Evolutionary conservation across 1,140 invertebrate genomes (phyloP).

Genomic region (Musca domestica): DNA sequence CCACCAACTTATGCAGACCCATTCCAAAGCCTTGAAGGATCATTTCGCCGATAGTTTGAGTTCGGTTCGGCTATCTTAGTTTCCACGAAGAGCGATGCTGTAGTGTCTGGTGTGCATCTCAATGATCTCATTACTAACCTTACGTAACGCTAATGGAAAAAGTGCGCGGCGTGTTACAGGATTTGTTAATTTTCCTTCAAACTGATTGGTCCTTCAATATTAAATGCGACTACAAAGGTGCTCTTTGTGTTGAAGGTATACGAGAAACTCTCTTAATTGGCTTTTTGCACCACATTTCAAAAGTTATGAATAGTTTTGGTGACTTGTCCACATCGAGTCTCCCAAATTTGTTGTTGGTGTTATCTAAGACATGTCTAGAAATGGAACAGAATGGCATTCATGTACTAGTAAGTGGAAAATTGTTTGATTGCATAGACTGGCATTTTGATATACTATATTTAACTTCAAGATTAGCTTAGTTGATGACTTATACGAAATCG

Average conservation of each 20-base stretch:
- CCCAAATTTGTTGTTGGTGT: conserved; percentile 78
- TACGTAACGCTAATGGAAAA: conserved; percentile 83
- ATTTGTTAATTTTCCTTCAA: conserved; percentile 86
- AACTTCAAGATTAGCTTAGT: conserved; percentile 39
- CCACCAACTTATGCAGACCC: conserved; percentile 65
- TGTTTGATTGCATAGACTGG: not conserved
- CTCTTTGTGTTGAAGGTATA: conserved; percentile 76
- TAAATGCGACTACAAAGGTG: conserved; percentile 77
- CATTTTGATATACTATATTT: not conserved
- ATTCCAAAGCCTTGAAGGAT: conserved; percentile 65
- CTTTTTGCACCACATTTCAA: conserved; percentile 48
- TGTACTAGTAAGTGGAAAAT: conserved; percentile 34
- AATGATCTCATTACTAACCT: conserved; percentile 76
- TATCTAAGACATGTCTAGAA: conserved; percentile 92
- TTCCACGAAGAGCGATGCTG: conserved; percentile 64
- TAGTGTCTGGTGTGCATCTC: conserved; percentile 54
- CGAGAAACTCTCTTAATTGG: conserved; percentile 76
- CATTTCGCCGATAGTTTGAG: conserved; percentile 69
- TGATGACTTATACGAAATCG: conserved; percentile 70
- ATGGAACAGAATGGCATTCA: conserved; percentile 80
- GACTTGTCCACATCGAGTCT: conserved; percentile 67
- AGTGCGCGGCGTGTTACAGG: conserved; percentile 84
- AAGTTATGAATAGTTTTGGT: conserved; percentile 47
- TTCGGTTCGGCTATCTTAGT: conserved; percentile 73
- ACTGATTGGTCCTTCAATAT: conserved; percentile 86